Conservation (phyloP, 92 coral and sea anemone species). For the Phenganax subtilis region DNA sequence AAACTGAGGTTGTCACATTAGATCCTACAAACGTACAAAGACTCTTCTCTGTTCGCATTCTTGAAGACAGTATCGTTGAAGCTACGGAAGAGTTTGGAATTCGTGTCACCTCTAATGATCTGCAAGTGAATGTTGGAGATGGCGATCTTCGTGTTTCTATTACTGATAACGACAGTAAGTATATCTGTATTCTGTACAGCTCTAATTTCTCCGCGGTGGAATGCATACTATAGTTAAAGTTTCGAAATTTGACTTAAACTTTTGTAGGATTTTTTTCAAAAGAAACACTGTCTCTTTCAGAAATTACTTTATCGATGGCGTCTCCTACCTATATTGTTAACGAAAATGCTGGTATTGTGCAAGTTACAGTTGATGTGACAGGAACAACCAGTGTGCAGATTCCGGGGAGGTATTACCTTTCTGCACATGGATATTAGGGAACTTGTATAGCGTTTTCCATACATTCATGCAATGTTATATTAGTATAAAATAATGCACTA, state of each 20-base stretch:
- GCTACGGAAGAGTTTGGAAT: conserved; percentile 22
- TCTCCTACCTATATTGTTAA: neutral
- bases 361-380: neutral
- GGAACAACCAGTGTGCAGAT: neutral
- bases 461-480: neutral
- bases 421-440: neutral
- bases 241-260: neutral
- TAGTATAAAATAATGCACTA: no score
- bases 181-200: neutral
- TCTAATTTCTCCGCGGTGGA: neutral
- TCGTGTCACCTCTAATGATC: conserved; percentile 33
- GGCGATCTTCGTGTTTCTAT: conserved; percentile 21
- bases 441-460: neutral
- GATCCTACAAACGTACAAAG: neutral
- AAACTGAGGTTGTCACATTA: conserved; percentile 14
- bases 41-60: conserved; percentile 12
- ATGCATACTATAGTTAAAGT: neutral
- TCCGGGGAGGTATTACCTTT: neutral
- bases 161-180: conserved; percentile 31
- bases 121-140: conserved; percentile 26
- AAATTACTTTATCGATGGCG: neutral
- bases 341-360: neutral
- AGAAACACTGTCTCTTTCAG: neutral
- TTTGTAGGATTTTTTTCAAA: neutral
- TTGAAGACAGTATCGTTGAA: conserved; percentile 28